Percentiles rank a stretch among this genome's conserved stretches.
Conservation (phyloP, 35 echinoderm and acorn worm species). For the Amphiura filiformis region DNA sequence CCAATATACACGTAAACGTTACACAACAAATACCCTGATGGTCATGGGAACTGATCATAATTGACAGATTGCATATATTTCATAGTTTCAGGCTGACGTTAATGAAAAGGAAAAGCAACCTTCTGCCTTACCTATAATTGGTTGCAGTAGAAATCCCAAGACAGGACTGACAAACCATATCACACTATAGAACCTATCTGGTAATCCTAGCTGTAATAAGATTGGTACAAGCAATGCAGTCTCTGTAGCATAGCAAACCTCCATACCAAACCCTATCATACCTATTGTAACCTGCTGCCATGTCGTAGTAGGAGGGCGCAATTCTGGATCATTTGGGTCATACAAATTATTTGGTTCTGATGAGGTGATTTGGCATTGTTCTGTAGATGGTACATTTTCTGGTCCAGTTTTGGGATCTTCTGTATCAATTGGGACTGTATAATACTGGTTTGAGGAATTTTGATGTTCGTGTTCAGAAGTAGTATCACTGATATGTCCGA, state of each 20-base stretch:
- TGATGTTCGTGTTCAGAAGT: too few species aligned
- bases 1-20: too few species aligned
- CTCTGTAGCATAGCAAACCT: constrained; percentile 80
- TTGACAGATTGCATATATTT: too few species aligned
- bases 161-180: constrained; percentile 76
- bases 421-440: too few species aligned
- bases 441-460: too few species aligned
- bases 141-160: constrained; percentile 62
- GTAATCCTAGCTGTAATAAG: constrained; percentile 62
- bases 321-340: neutral
- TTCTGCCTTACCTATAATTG: constrained; percentile 33
- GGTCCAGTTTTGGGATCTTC: too few species aligned
- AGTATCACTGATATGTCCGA: too few species aligned
- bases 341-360: neutral
- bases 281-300: constrained; percentile 56
- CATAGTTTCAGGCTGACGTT: too few species aligned
- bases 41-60: too few species aligned
- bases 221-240: constrained; percentile 67
- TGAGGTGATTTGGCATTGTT: neutral
- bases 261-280: constrained; percentile 68
- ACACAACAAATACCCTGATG: too few species aligned
- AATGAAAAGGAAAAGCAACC: too few species aligned
- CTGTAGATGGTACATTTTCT: too few species aligned
- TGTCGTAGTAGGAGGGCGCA: neutral
- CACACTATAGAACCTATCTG: constrained; percentile 69